These are phyloP conservation scores for Zosterops lateralis DNA, from an alignment of 2,113 vertebrate genomes.

Conservation along the genomic window DNA sequence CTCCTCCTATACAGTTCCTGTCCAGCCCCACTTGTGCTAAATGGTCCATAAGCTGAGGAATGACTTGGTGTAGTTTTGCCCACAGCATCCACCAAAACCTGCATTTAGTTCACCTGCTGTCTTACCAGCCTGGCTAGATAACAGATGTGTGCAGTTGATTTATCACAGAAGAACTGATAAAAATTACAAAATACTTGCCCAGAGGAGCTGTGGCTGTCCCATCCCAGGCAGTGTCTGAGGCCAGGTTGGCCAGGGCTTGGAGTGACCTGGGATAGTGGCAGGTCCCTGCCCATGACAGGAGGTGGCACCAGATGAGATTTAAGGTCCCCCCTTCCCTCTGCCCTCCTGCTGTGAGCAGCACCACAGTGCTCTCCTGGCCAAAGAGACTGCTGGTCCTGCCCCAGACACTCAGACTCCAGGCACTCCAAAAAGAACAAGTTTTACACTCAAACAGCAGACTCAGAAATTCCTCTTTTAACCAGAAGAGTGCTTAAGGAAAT, in stretches of 20 bases:
- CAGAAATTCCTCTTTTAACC: neutral
- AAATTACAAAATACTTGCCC: neutral
- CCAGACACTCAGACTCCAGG: rapidly evolving
- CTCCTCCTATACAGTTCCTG: neutral
- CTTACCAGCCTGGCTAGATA: neutral
- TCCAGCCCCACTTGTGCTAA: neutral
- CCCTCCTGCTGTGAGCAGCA: neutral
- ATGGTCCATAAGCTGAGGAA: neutral
- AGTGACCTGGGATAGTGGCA: neutral
- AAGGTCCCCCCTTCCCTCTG: neutral
- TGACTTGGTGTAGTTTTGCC: neutral
- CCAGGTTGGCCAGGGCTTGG: neutral
- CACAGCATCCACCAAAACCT: neutral
- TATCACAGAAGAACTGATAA: neutral
- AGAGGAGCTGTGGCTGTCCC: neutral
- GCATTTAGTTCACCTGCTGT: neutral
- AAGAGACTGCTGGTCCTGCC: rapidly evolving
- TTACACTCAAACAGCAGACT: neutral
- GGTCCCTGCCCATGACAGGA: neutral
- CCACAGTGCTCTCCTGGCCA: neutral
- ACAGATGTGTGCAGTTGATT: neutral
- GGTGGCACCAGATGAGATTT: neutral
- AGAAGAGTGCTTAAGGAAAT: neutral
- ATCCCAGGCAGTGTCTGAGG: neutral
- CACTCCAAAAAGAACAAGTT: neutral